phyloP scores from a whole-genome alignment of 2,113 vertebrate genomes.

The Vicugna pacos region DNA sequence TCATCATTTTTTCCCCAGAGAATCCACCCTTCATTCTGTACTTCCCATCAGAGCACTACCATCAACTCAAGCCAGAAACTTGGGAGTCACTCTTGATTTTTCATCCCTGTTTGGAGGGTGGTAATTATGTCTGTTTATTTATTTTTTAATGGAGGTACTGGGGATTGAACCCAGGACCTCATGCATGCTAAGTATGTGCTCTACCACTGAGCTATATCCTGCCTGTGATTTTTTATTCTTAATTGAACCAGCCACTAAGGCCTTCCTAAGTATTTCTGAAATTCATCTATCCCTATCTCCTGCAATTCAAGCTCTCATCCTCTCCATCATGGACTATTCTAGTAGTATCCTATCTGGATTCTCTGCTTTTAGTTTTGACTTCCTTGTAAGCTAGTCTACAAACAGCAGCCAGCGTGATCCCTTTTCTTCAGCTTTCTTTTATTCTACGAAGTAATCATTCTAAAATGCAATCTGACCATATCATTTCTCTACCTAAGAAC shows the following conservation, averaged over 20 bases:
- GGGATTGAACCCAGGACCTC: too few species aligned
- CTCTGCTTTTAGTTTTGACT: constrained; percentile 35
- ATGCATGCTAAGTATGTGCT: too few species aligned
- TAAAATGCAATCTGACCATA: constrained; percentile 15
- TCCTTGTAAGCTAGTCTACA: constrained; percentile 21
- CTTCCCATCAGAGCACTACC: neutral
- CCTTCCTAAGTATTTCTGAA: constrained; percentile 18
- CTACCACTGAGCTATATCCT: too few species aligned
- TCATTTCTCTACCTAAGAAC: neutral
- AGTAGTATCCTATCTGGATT: neutral
- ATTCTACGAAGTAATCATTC: neutral
- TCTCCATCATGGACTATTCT: neutral
- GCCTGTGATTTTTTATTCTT: neutral
- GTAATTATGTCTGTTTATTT: too few species aligned
- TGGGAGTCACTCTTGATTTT: neutral
- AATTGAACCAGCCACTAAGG: neutral
- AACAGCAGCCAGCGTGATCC: neutral
- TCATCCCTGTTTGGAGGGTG: neutral
- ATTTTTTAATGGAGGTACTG: too few species aligned
- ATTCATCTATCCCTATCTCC: constrained; percentile 21
- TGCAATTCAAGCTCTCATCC: neutral
- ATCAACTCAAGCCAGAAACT: neutral
- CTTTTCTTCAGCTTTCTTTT: neutral
- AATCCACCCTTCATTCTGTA: constrained; percentile 19
- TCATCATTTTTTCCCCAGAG: neutral